Evolutionary conservation across 2,797 vertebrate species (phyloP).

Genomic region (Bufotes viridis): DNA sequence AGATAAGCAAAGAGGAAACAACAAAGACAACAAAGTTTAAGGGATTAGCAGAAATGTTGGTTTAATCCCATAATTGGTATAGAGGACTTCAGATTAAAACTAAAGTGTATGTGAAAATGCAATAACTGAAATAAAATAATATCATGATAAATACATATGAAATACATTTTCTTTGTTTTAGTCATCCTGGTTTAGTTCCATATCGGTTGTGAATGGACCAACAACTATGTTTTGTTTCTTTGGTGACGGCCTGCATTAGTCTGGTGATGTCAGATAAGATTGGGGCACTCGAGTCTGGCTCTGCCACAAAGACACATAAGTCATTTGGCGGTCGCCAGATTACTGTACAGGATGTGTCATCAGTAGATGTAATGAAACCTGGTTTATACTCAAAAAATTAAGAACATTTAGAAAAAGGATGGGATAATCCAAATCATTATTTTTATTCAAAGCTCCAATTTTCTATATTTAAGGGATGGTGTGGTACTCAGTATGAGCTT

Average conservation of each 20-base stretch:
- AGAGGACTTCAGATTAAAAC: neutral
- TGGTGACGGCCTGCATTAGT: slow-evolving; percentile 75
- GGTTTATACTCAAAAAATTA: slow-evolving; percentile 28
- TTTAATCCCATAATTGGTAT: slow-evolving; percentile 30
- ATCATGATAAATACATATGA: neutral
- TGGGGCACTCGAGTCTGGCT: slow-evolving; percentile 72
- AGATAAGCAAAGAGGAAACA: slow-evolving; percentile 59
- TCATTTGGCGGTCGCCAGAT: slow-evolving; percentile 77
- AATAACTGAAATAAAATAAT: neutral
- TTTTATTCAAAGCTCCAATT: slow-evolving; percentile 12
- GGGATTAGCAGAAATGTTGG: slow-evolving; percentile 46
- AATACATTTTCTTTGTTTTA: neutral
- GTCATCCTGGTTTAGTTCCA: neutral
- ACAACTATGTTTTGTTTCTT: slow-evolving; percentile 63
- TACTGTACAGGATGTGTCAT: slow-evolving; percentile 67
- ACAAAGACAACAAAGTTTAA: slow-evolving; percentile 48
- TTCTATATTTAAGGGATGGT: slow-evolving; percentile 15
- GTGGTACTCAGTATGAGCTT: neutral
- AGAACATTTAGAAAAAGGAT: slow-evolving; percentile 28
- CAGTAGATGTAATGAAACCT: slow-evolving; percentile 41
- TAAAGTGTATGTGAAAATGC: neutral
- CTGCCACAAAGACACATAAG: slow-evolving; percentile 74
- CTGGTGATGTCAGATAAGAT: slow-evolving; percentile 78
- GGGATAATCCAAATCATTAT: slow-evolving; percentile 59
- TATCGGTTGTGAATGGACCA: slow-evolving; percentile 63